A percentile compares a stretch with the other conserved stretches of the same genome.
Evolutionary conservation across 2,888 invertebrate genomes (phyloP).

Genomic region (Cerceris ruficornis): DNA sequence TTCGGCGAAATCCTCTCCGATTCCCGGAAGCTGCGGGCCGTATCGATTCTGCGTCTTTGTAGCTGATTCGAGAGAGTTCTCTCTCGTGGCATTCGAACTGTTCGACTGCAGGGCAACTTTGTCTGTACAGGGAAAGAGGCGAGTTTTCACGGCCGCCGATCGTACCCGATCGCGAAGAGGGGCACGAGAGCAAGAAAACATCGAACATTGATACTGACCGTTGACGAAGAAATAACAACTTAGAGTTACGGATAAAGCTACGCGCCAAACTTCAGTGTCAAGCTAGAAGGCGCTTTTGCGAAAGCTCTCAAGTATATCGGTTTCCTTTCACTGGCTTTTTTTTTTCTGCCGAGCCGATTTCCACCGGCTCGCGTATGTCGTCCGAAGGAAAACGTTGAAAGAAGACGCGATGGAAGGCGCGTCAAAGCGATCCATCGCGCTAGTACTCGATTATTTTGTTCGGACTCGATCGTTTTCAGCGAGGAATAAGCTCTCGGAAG

Average conservation of each 20-base stretch:
- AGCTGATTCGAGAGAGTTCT: conserved; percentile 38
- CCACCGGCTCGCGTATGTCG: neutral
- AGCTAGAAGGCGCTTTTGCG: conserved; percentile 4
- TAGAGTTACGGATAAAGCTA: conserved; percentile 23
- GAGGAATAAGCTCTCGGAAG: neutral
- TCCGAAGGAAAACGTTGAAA: neutral
- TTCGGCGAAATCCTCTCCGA: conserved; percentile 46
- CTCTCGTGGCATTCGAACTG: conserved; percentile 39
- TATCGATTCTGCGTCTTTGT: conserved; percentile 60
- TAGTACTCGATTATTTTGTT: neutral
- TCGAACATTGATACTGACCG: conserved; percentile 18
- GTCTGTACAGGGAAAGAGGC: neutral
- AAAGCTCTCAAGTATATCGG: neutral
- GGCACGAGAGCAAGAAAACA: conserved; percentile 41
- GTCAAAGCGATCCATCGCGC: neutral
- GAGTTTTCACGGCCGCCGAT: neutral
- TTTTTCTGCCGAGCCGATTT: no score
- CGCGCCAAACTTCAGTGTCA: conserved; percentile 14
- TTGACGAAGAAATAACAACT: conserved; percentile 30
- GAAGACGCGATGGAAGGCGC: conserved; percentile 1
- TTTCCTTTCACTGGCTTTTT: no score
- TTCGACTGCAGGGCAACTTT: conserved; percentile 9
- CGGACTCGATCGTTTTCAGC: conserved; percentile 12
- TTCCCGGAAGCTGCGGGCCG: conserved; percentile 65
- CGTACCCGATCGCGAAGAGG: conserved; percentile 48